Percentiles rank a stretch among this genome's conserved stretches.
These are phyloP conservation scores for Redunca redunca DNA, from an alignment of 2,113 vertebrate species.

Conservation along the genomic window DNA sequence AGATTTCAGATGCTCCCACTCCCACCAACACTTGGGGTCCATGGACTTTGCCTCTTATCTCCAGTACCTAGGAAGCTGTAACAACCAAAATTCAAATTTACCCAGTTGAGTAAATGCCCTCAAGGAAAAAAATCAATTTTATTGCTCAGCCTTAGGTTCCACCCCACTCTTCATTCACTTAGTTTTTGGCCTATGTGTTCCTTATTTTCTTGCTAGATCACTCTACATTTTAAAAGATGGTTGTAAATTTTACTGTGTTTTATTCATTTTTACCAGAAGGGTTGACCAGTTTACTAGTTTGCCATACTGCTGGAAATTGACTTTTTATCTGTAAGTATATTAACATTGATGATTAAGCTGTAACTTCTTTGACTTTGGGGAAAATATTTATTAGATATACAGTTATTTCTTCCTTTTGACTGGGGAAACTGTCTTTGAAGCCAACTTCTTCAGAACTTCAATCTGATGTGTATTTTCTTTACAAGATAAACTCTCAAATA, in stretches of 20 bases:
- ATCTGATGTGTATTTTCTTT: constrained; percentile 3
- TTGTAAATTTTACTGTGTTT: background rate
- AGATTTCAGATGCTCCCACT: background rate
- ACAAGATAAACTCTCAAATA: background rate
- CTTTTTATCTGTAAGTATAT: background rate
- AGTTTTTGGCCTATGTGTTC: background rate
- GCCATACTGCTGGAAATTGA: background rate
- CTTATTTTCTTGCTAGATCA: background rate
- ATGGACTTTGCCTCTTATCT: background rate
- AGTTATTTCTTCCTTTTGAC: background rate
- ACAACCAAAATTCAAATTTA: constrained; percentile 13
- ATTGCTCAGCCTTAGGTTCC: background rate
- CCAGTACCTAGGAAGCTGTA: background rate
- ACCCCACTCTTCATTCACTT: background rate
- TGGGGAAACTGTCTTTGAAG: background rate
- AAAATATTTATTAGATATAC: constrained; percentile 26
- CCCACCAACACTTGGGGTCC: background rate
- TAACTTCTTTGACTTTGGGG: background rate
- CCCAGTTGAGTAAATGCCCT: background rate
- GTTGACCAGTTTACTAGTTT: background rate
- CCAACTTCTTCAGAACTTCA: background rate
- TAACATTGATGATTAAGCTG: background rate
- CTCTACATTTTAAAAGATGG: background rate
- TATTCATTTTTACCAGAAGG: background rate
- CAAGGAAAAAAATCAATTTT: background rate